phyloP scores from a whole-genome alignment of 2,888 invertebrate species.

The Sinelater perroti region DNA sequence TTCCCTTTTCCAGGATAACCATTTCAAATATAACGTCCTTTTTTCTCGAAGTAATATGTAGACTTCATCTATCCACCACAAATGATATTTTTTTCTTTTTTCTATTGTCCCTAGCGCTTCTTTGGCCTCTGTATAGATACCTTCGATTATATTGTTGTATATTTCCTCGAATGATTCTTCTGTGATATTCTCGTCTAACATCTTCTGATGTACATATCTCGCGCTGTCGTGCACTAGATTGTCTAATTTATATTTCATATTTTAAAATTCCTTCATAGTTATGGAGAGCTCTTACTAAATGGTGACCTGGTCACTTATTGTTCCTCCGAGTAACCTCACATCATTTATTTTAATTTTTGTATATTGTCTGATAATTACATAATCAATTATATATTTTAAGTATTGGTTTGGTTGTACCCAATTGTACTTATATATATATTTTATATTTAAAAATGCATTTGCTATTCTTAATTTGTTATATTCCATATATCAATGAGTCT shows the following conservation, averaged over 20 bases:
- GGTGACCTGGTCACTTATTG: too few species aligned
- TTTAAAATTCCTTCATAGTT: too few species aligned
- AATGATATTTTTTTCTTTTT: not conserved
- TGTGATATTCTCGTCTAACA: conserved; percentile 3
- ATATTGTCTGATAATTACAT: too few species aligned
- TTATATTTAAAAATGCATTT: too few species aligned
- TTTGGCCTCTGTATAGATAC: conserved; percentile 1
- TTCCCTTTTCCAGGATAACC: conserved; percentile 1
- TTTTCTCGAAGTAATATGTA: conserved; percentile 3
- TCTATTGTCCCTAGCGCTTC: not conserved
- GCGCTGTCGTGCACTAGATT: conserved; percentile 4
- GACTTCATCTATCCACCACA: conserved; percentile 6
- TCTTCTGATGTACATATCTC: conserved; percentile 7
- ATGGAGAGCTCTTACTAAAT: too few species aligned
- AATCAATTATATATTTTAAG: too few species aligned
- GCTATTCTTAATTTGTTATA: too few species aligned
- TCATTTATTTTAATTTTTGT: too few species aligned
- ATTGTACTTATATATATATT: too few species aligned
- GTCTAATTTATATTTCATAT: conserved; percentile 13
- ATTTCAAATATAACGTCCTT: conserved; percentile 3
- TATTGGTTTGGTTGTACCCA: too few species aligned
- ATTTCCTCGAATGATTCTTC: conserved; percentile 6
- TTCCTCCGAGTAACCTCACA: too few species aligned
- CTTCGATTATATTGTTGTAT: conserved; percentile 9
- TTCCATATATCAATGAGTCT: too few species aligned